Percentiles rank a stretch among this genome's conserved stretches.
phyloP scores from a whole-genome alignment of 2,888 invertebrate species.

The Adineta ricciae region DNA sequence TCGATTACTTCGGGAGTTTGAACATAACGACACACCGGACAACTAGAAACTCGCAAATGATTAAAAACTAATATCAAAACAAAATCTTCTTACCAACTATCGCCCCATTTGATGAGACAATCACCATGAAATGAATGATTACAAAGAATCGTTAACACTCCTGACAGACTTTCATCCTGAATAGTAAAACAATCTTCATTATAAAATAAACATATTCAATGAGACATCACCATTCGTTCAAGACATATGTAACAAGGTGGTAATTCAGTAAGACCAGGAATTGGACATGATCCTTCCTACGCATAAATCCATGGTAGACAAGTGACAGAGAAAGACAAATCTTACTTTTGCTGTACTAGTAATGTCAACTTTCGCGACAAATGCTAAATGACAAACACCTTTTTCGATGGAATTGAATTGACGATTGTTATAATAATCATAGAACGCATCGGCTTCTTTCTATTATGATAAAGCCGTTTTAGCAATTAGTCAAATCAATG shows the following conservation, averaged over 20 bases:
- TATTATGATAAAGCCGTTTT: slow-evolving; percentile 46
- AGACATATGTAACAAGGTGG: slow-evolving; percentile 93
- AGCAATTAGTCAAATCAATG: background rate
- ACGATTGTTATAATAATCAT: slow-evolving; percentile 77
- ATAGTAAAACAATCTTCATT: background rate
- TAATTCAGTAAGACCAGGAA: slow-evolving; percentile 76
- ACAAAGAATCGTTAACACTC: slow-evolving; percentile 71
- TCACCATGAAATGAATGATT: slow-evolving; percentile 94
- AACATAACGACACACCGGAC: slow-evolving; percentile 86
- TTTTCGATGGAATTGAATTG: slow-evolving; percentile 87
- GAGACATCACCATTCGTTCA: slow-evolving; percentile 60
- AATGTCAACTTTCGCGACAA: slow-evolving; percentile 83
- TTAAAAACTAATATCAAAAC: background rate
- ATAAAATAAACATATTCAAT: background rate
- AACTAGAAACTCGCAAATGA: slow-evolving; percentile 55
- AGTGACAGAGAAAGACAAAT: background rate
- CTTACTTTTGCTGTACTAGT: slow-evolving; percentile 60
- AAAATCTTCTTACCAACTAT: slow-evolving; percentile 54
- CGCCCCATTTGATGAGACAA: slow-evolving; percentile 89
- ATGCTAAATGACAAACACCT: slow-evolving; percentile 81
- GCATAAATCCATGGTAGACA: slow-evolving; percentile 15
- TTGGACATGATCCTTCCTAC: slow-evolving; percentile 50
- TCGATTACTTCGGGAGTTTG: slow-evolving; percentile 70
- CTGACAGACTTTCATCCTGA: slow-evolving; percentile 30
- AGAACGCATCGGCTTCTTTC: slow-evolving; percentile 78